Evolutionary conservation across 2,113 vertebrate species (phyloP).

Genomic region (Varanus komodoensis): DNA sequence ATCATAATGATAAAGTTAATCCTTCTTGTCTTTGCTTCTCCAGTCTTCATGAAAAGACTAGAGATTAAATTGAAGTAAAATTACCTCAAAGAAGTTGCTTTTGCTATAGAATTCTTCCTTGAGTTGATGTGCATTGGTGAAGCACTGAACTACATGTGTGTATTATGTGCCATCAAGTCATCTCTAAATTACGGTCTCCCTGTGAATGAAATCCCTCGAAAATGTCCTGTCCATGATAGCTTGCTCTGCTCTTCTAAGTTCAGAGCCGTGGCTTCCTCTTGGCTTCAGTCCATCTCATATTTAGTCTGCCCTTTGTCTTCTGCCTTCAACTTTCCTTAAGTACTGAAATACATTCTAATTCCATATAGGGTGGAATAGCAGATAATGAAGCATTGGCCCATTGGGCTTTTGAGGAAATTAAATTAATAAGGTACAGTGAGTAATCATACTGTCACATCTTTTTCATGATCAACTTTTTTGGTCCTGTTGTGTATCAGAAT

Average conservation of each 20-base stretch:
- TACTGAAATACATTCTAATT: not conserved
- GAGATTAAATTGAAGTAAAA: not conserved
- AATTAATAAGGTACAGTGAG: not conserved
- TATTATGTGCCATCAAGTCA: no score
- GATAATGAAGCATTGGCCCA: not conserved
- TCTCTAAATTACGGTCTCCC: no score
- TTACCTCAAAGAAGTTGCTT: not conserved
- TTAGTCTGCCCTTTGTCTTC: no score
- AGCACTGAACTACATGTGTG: not conserved
- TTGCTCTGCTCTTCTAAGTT: no score
- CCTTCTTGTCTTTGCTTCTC: not conserved
- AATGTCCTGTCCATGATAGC: no score
- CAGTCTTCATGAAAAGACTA: not conserved
- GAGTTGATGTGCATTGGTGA: not conserved
- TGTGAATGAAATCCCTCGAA: no score
- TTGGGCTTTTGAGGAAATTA: not conserved
- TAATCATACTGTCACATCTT: not conserved
- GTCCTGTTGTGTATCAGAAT: slow-evolving; percentile 76
- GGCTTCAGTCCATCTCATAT: no score
- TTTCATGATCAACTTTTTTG: not conserved
- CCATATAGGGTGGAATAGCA: not conserved
- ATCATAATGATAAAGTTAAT: not conserved
- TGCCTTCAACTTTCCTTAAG: no score
- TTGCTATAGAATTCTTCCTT: not conserved
- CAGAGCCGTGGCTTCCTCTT: no score